Evolutionary conservation across 30 jellyfish, hydroid and myxozoan species (phyloP), one percentile per base, ranked within the genome.

Genomic region (Pseudorhiza aurosa): DNA sequence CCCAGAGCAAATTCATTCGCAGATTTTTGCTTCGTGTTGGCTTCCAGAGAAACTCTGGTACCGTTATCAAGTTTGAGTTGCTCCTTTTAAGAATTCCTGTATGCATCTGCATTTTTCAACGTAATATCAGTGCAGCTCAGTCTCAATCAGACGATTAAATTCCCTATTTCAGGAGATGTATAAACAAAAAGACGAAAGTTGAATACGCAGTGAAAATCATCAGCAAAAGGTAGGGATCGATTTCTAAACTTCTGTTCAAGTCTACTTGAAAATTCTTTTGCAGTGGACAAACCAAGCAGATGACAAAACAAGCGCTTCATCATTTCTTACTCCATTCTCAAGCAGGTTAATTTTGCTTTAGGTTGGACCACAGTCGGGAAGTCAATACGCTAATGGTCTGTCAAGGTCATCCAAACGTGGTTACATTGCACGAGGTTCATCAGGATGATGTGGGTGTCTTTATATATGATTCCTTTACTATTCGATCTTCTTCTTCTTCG

Each of bases 361-460:
- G 97, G 78, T 18, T 84, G 79, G 95, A 85, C 47, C 96, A 74
- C 63, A 68, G 75, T 49, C 65, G 81, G 27, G 98, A 93, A 69
- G 63, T 87, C 50, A 97, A 87, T 51, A 71, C 94, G 8, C 59
- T 93, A 51, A 37, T 85, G 25, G 75, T 85, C 0, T 86, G 97
- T 36, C 98, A 93, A 73, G 91, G 95, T 2, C 98, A 93, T 58
- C 98, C 98, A 11, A 93, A 93, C 49, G 89, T 93, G 27, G 98
- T 93, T 28, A 87, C 85, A 11, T 50, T 93, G 8, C 95, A 87
- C 64, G 97, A 93, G 33, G 85, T 93, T 19, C 98, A 93, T 71
- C 89, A 87, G 47, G 98, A 93, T 59, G 98, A 93, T 82, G 98
- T 93, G 53, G 49, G 85, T n/a, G n/a, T n/a, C n/a, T n/a, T n/a